phyloP scores from a whole-genome alignment of 1,140 invertebrate genomes.

The Scaptomyza montana region DNA sequence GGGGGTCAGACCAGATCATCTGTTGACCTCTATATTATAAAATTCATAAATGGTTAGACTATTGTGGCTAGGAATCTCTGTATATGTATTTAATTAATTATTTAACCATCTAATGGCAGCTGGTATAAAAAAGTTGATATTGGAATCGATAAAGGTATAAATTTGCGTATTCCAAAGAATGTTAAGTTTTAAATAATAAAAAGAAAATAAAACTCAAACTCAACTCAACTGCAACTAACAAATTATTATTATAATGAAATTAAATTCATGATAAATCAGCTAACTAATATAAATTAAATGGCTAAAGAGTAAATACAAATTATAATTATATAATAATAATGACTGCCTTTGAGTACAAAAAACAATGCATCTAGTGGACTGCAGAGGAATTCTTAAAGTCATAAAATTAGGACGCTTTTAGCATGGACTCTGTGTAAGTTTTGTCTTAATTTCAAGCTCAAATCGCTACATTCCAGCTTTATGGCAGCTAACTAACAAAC shows the following conservation, averaged over 20 bases:
- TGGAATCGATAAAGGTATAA: background rate
- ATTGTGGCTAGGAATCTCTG: slow-evolving; percentile 38
- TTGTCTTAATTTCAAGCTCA: background rate
- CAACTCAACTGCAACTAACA: slow-evolving; percentile 2
- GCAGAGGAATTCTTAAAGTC: slow-evolving; percentile 7
- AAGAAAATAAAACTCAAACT: background rate
- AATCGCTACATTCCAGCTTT: slow-evolving; percentile 31
- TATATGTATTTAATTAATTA: slow-evolving; percentile 6
- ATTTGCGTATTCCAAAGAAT: slow-evolving; percentile 49
- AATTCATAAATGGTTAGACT: slow-evolving; percentile 42
- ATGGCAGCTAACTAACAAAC: slow-evolving; percentile 46
- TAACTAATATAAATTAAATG: slow-evolving; percentile 30
- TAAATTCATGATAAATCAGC: background rate
- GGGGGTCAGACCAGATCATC: background rate
- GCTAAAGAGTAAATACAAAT: slow-evolving; percentile 30
- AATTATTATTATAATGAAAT: background rate
- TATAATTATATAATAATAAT: slow-evolving; percentile 34
- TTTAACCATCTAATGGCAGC: slow-evolving; percentile 19
- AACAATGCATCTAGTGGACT: slow-evolving; percentile 19
- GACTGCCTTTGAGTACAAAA: slow-evolving; percentile 65
- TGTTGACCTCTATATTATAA: background rate
- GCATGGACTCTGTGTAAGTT: background rate
- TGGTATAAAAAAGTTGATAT: slow-evolving; percentile 39
- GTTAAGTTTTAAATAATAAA: background rate
- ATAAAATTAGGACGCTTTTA: background rate